phyloP scores from a whole-genome alignment of 1,140 invertebrate genomes.

The Coptotermes formosanus region DNA sequence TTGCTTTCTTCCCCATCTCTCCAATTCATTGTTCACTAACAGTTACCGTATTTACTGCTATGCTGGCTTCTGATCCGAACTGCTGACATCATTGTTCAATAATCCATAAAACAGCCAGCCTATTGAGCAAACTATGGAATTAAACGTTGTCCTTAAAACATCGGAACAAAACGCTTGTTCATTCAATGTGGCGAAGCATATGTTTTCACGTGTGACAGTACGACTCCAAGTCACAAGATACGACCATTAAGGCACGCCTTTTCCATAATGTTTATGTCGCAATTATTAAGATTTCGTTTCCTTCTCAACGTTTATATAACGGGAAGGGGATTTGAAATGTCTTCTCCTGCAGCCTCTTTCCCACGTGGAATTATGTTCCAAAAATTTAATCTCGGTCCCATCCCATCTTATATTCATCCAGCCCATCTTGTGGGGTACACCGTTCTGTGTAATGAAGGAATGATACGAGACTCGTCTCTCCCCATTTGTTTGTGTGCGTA shows the following conservation, averaged over 20 bases:
- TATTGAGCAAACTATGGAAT: too few relatives aligned
- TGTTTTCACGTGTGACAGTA: background rate
- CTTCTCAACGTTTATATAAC: constrained; percentile 28
- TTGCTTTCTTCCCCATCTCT: too few relatives aligned
- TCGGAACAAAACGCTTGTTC: too few relatives aligned
- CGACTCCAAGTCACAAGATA: background rate
- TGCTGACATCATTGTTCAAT: too few relatives aligned
- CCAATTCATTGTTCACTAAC: too few relatives aligned
- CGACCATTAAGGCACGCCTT: background rate
- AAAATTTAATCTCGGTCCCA: constrained; percentile 31
- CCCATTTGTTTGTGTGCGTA: background rate
- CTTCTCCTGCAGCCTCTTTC: constrained; percentile 17
- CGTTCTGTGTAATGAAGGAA: background rate
- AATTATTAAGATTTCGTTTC: constrained; percentile 32
- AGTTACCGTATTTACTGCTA: too few relatives aligned
- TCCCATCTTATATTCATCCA: constrained; percentile 28
- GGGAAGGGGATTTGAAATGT: background rate
- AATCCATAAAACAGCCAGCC: too few relatives aligned
- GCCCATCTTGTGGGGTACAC: background rate
- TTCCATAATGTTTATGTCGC: constrained; percentile 31
- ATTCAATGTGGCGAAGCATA: background rate
- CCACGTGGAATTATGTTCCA: constrained; percentile 28
- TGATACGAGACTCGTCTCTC: background rate
- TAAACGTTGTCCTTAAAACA: too few relatives aligned
- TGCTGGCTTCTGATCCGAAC: too few relatives aligned